A percentile compares a stretch with the other conserved stretches of the same genome.
phyloP scores from a whole-genome alignment of 2,113 vertebrate species.

The Xerus inauris region DNA sequence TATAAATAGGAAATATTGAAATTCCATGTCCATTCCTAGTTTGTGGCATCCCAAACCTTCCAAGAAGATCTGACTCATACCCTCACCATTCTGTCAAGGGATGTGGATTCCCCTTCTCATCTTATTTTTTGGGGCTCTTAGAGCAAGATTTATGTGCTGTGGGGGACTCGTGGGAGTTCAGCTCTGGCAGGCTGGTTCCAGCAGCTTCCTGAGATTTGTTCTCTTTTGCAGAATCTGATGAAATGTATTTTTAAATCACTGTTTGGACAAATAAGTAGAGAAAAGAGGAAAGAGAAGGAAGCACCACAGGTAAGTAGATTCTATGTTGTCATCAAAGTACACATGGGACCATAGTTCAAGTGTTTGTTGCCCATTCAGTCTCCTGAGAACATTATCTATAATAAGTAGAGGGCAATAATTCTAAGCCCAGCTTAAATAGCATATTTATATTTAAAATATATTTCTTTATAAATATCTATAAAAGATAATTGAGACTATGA shows the following conservation, averaged over 20 bases:
- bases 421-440: background rate
- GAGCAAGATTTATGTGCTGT: rapidly evolving
- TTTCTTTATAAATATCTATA: background rate
- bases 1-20: background rate
- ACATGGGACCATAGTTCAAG: background rate
- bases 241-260: too few relatives aligned
- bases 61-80: background rate
- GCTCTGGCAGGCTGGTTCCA: background rate
- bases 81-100: background rate
- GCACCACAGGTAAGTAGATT: background rate
- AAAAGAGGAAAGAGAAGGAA: background rate
- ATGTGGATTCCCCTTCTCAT: background rate
- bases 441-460: background rate
- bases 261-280: background rate
- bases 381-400: background rate
- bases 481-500: background rate
- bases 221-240: background rate
- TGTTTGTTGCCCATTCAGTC: background rate
- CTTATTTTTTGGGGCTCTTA: background rate
- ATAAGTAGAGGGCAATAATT: background rate
- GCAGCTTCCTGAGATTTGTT: background rate
- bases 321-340: background rate
- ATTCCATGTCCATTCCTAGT: background rate
- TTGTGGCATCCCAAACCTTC: background rate
- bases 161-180: too few relatives aligned